Evolutionary conservation across 2,888 invertebrate species (phyloP).

Genomic region (Keiferia lycopersicella): DNA sequence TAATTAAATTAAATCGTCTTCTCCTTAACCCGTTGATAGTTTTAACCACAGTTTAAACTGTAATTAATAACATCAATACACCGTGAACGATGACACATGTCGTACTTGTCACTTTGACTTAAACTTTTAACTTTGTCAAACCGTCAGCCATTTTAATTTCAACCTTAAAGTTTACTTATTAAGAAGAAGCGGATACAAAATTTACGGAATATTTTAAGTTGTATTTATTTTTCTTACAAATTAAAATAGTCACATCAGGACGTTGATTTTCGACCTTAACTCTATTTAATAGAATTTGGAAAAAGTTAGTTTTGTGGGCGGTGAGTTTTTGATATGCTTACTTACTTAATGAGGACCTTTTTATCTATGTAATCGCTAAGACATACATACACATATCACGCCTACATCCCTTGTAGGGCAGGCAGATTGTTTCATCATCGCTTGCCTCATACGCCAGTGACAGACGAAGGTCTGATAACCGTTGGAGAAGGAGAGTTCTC

Average conservation of each 20-base stretch:
- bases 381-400: too few relatives aligned
- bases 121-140: neutral
- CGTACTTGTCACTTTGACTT: slow-evolving; percentile 52
- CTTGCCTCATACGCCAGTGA: too few relatives aligned
- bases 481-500: too few relatives aligned
- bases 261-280: too few relatives aligned
- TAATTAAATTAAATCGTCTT: neutral
- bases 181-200: neutral
- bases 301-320: neutral
- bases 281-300: slow-evolving; percentile 35
- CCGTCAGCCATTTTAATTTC: neutral
- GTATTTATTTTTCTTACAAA: neutral
- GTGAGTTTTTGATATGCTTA: neutral
- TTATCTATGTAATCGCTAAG: neutral
- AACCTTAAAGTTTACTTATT: neutral
- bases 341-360: neutral
- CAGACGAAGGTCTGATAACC: too few relatives aligned
- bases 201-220: neutral
- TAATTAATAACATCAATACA: slow-evolving; percentile 65
- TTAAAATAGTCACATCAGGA: too few relatives aligned
- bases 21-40: slow-evolving; percentile 32
- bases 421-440: too few relatives aligned
- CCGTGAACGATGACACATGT: slow-evolving; percentile 61
- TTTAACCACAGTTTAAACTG: slow-evolving; percentile 26
- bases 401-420: too few relatives aligned